Percentiles rank a stretch among this genome's conserved stretches.
Conservation (phyloP, 2,888 invertebrate genomes). For the Nasonovia ribisnigri region DNA sequence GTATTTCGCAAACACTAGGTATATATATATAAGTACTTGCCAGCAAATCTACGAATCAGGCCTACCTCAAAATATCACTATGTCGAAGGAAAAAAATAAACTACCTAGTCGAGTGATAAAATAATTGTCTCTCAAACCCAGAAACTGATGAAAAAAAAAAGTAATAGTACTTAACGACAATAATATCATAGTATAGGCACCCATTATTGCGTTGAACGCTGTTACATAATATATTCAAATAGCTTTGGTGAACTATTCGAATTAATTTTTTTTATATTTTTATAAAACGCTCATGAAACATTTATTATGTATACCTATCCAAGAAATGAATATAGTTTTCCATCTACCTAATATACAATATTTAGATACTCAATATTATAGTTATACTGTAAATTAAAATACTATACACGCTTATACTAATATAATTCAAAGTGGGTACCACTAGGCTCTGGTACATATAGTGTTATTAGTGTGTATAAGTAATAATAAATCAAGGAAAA, state of each 20-base stretch:
- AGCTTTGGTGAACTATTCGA: neutral
- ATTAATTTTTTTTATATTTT: neutral
- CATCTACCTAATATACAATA: no score
- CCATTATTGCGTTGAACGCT: neutral
- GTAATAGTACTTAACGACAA: neutral
- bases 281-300: neutral
- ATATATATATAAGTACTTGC: no score
- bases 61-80: neutral
- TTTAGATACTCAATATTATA: neutral
- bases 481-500: neutral
- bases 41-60: no score
- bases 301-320: no score
- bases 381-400: neutral
- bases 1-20: conserved; percentile 7
- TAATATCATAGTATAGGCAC: neutral
- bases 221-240: neutral
- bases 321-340: neutral
- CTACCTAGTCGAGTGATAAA: neutral
- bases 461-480: neutral
- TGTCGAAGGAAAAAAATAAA: neutral
- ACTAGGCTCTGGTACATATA: neutral
- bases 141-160: neutral
- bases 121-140: neutral
- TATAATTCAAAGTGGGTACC: neutral
- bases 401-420: neutral